phyloP scores from a whole-genome alignment of 2,113 vertebrate species.

The Syrmaticus mikado region DNA sequence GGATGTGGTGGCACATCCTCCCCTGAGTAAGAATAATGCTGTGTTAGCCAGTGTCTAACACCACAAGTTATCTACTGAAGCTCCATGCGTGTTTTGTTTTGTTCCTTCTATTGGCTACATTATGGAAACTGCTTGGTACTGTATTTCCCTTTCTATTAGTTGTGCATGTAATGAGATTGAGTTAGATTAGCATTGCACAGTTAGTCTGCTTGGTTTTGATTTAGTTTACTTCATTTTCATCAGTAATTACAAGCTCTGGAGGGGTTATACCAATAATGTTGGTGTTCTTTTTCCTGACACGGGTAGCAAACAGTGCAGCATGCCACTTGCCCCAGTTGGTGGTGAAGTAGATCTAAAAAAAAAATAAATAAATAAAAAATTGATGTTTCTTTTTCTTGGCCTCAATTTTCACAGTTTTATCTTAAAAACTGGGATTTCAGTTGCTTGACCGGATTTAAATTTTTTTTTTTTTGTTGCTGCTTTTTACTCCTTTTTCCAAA shows the following conservation, averaged over 20 bases:
- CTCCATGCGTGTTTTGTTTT: accelerated
- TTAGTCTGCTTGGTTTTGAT: background rate
- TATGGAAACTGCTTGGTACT: background rate
- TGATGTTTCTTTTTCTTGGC: conserved; percentile 1
- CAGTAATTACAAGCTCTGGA: background rate
- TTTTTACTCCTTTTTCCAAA: conserved; percentile 10
- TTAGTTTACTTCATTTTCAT: background rate
- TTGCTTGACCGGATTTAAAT: background rate
- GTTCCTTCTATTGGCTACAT: background rate
- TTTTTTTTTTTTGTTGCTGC: background rate
- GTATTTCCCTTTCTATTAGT: accelerated
- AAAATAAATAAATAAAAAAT: background rate
- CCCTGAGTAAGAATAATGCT: accelerated
- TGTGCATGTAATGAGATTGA: background rate
- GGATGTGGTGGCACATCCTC: accelerated
- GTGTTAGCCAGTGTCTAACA: background rate
- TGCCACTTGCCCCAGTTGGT: conserved; percentile 32
- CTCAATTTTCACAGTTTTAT: conserved; percentile 21
- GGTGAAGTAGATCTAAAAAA: background rate
- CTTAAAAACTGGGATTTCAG: conserved; percentile 1
- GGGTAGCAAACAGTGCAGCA: background rate
- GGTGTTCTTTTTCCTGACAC: background rate
- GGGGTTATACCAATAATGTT: background rate
- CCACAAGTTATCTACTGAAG: background rate
- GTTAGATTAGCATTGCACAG: background rate